Percentiles rank a stretch among this genome's conserved stretches.
Evolutionary conservation across 2,113 vertebrate species (phyloP).

Genomic region (Choloepus hoffmanni): DNA sequence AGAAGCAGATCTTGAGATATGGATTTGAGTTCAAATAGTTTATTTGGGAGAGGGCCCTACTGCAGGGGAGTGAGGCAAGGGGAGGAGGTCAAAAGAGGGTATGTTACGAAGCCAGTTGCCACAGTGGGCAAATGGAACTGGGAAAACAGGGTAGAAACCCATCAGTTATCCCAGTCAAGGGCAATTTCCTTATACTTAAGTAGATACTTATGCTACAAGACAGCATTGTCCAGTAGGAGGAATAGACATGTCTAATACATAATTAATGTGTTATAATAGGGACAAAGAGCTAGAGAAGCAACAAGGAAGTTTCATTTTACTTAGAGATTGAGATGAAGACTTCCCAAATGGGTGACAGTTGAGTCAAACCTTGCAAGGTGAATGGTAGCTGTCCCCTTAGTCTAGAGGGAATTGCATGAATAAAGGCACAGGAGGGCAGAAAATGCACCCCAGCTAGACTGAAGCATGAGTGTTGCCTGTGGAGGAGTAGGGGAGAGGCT

Average conservation of each 20-base stretch:
- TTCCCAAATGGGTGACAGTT: background rate
- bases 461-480: background rate
- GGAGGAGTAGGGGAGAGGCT: background rate
- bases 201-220: background rate
- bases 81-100: background rate
- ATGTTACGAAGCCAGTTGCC: background rate
- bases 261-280: background rate
- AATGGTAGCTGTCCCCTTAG: background rate
- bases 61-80: background rate
- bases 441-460: background rate
- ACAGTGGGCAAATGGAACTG: background rate
- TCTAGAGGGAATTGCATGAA: background rate
- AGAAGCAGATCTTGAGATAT: background rate
- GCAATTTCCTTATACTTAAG: background rate
- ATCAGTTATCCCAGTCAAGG: background rate
- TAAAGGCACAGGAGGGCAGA: background rate
- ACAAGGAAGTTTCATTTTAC: background rate
- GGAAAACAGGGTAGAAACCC: background rate
- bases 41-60: background rate
- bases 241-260: background rate
- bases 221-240: background rate
- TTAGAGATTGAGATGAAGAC: background rate
- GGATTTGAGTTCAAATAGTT: background rate
- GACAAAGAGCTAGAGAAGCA: background rate
- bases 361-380: background rate